These are phyloP conservation scores for Cassiopea xamachana DNA, from an alignment of 30 jellyfish, hydroid and myxozoan genomes.

Conservation along the genomic window DNA sequence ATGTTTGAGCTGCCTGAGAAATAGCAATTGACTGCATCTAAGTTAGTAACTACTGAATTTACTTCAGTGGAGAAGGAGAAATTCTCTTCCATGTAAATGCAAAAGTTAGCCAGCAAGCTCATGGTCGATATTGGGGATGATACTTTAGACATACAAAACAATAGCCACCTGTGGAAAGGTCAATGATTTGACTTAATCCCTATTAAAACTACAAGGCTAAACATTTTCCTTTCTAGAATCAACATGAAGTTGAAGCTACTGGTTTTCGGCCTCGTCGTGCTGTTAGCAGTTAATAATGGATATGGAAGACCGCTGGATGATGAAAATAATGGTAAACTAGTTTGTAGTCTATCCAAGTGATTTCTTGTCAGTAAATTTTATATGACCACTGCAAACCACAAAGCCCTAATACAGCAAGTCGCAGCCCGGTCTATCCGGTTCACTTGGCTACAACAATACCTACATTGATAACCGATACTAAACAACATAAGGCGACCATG, in stretches of 20 bases:
- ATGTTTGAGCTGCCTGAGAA: too few relatives aligned
- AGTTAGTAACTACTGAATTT: too few relatives aligned
- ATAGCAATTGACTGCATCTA: too few relatives aligned
- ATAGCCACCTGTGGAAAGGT: not conserved
- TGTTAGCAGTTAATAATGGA: conserved; percentile 32
- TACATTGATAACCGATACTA: too few relatives aligned
- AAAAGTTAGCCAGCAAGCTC: not conserved
- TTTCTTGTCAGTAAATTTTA: too few relatives aligned
- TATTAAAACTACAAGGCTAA: not conserved
- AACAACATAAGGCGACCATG: too few relatives aligned
- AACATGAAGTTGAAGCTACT: conserved; percentile 47
- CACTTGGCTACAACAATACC: too few relatives aligned
- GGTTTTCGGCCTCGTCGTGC: conserved; percentile 23
- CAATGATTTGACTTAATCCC: not conserved
- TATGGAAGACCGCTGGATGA: conserved; percentile 70
- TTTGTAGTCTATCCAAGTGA: not conserved
- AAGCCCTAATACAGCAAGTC: too few relatives aligned
- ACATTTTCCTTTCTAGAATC: not conserved
- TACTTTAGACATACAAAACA: not conserved
- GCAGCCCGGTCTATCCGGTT: too few relatives aligned
- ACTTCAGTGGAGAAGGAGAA: too few relatives aligned
- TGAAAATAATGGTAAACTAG: conserved; percentile 69
- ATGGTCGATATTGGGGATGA: not conserved
- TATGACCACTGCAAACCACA: too few relatives aligned
- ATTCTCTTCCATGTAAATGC: too few relatives aligned